phyloP scores from a whole-genome alignment of 2,888 invertebrate species.

The Acleris emargana region DNA sequence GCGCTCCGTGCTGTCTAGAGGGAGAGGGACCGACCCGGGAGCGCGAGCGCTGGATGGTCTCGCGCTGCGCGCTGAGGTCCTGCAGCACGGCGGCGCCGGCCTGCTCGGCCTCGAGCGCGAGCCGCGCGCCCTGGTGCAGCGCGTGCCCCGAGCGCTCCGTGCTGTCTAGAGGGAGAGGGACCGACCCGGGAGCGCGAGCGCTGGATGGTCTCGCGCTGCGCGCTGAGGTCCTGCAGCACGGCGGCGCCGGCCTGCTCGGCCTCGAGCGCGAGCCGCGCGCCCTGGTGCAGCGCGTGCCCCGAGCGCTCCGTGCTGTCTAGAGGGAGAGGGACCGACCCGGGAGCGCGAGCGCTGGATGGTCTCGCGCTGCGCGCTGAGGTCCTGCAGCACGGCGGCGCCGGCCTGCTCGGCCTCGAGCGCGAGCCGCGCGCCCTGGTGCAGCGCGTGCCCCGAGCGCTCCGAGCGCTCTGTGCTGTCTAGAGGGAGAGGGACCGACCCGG shows the following conservation, averaged over 20 bases:
- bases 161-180: too few relatives aligned
- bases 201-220: slow-evolving; percentile 93
- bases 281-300: slow-evolving; percentile 89
- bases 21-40: too few relatives aligned
- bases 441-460: too few relatives aligned
- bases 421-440: too few relatives aligned
- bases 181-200: slow-evolving; percentile 89
- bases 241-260: slow-evolving; percentile 94
- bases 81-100: slow-evolving; percentile 92
- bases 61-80: slow-evolving; percentile 92
- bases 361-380: slow-evolving; percentile 92
- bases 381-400: slow-evolving; percentile 91
- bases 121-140: too few relatives aligned
- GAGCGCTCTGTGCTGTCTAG: too few relatives aligned
- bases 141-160: slow-evolving; percentile 84
- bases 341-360: slow-evolving; percentile 91
- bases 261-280: slow-evolving; percentile 92
- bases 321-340: too few relatives aligned
- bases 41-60: slow-evolving; percentile 91
- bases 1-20: too few relatives aligned
- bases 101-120: too few relatives aligned
- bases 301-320: too few relatives aligned
- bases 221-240: slow-evolving; percentile 91
- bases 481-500: too few relatives aligned
- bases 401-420: too few relatives aligned